Percentiles rank a stretch among this genome's conserved stretches.
Evolutionary conservation across 2,888 invertebrate species (phyloP).

Genomic region (Philereme vetulata): DNA sequence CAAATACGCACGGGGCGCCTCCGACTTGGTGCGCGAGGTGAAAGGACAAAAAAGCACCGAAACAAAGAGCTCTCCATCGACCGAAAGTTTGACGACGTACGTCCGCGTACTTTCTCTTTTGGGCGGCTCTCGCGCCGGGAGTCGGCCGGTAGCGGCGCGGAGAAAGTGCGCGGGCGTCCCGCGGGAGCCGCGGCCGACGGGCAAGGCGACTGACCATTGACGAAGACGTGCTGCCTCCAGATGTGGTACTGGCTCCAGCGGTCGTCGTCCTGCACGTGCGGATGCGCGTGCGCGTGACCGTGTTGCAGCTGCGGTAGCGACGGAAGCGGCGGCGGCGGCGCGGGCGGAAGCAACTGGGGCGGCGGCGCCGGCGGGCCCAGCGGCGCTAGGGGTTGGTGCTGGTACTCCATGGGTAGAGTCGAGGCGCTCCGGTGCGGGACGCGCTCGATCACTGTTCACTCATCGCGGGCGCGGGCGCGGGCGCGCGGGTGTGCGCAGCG

Average conservation of each 20-base stretch:
- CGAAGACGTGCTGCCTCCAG: conserved; percentile 91
- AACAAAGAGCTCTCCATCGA: conserved; percentile 69
- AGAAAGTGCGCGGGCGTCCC: conserved; percentile 62
- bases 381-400: conserved; percentile 80
- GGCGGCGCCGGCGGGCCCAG: conserved; percentile 86
- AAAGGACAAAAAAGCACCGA: conserved; percentile 59
- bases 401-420: conserved; percentile 76
- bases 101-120: conserved; percentile 68
- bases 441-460: conserved; percentile 68
- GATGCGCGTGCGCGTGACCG: conserved; percentile 59
- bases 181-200: conserved; percentile 33
- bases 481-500: conserved; percentile 52
- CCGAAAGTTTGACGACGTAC: conserved; percentile 63
- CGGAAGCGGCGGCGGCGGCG: conserved; percentile 85
- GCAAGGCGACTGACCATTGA: conserved; percentile 86
- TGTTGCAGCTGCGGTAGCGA: conserved; percentile 86
- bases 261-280: conserved; percentile 85
- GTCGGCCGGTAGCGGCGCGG: conserved; percentile 33
- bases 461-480: conserved; percentile 65
- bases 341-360: conserved; percentile 84
- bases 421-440: conserved; percentile 52
- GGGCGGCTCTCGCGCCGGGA: conserved; percentile 23
- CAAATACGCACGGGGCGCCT: not conserved
- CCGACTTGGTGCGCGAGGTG: conserved; percentile 22
- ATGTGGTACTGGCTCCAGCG: conserved; percentile 91